Base-by-base conservation (phyloP, 2,888 invertebrate genomes). In the Ellobium chinense region DNA sequence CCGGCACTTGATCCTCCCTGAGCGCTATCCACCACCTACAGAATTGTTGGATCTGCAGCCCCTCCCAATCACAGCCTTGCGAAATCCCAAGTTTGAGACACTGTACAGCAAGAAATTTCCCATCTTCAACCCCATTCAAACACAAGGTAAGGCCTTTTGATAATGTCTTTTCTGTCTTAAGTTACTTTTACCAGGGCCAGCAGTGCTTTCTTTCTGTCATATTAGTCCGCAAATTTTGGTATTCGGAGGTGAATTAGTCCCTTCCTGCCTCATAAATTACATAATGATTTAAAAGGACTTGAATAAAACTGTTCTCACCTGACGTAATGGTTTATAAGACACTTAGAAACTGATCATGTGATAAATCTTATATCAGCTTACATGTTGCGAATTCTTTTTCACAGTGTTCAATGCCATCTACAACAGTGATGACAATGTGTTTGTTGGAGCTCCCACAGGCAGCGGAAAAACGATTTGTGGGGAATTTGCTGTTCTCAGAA, bases 61-160 rank as follows among this genome's bases (percentile, higher is more conserved):
- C 0, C 94, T 99, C 78, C 99, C 99, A 0, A 94, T 95, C 27
- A 97, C 98, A 0, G 99, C 99, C 0, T 93, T 99, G 29, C 93
- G 98, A 88, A 98, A 98, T 93, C 94, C 95, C 0, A 95, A 95
- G 81, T 99, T 96, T 87, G 98, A 99, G 91, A 94, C 95, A 14
- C 94, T 99, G 60, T 99, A 99, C 91, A 94, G 94, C 0, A 96
- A 97, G 14, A 95, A 95, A 80, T 97, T 98, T 92, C 96, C 96
- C 1, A 97, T 98, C 93, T 99, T 99, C 93, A 99, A 99, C 93
- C 98, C 99, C 0, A 99, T 99, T 81, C 99, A 99, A 93, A 99
- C 99, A 0, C 98, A 98, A 94, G 93, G 94, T 94, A 82, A 46
- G n/a, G n/a, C n/a, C n/a, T n/a, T n/a, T n/a, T n/a, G n/a, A n/a